Evolutionary conservation across 2,888 invertebrate species (phyloP).

Genomic region (Gymnocheta viridis): DNA sequence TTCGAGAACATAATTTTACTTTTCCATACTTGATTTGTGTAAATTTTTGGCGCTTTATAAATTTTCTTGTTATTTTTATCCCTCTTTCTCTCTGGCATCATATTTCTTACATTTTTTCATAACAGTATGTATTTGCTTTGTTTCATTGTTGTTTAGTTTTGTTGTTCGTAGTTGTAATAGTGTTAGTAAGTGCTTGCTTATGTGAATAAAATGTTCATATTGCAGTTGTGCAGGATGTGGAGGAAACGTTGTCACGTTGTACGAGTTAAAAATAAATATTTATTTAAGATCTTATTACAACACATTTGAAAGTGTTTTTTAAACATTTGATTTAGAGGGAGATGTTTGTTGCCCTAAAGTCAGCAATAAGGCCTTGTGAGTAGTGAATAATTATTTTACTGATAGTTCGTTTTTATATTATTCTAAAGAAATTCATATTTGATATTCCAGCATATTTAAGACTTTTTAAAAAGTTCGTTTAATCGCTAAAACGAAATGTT

Average conservation of each 20-base stretch:
- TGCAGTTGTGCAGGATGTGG: conserved; percentile 15
- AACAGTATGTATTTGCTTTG: neutral
- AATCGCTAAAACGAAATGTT: too few species aligned
- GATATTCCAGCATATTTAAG: too few species aligned
- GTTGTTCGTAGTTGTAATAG: conserved; percentile 11
- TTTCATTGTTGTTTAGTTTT: conserved; percentile 30
- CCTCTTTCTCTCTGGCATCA: neutral
- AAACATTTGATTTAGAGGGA: conserved; percentile 15
- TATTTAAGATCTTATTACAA: conserved; percentile 36
- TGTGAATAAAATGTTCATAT: neutral
- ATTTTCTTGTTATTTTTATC: neutral
- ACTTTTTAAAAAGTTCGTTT: too few species aligned
- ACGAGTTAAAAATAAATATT: conserved; percentile 50
- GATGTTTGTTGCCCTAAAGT: neutral
- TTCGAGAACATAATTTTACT: too few species aligned
- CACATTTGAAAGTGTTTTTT: conserved; percentile 6
- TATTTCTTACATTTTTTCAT: neutral
- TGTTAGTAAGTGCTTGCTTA: conserved; percentile 27
- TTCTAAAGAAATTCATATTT: too few species aligned
- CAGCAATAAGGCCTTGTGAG: too few species aligned
- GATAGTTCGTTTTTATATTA: too few species aligned
- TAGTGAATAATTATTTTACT: too few species aligned
- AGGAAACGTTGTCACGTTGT: conserved; percentile 45
- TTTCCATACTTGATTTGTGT: neutral
- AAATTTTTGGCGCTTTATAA: neutral